Evolutionary conservation across 1,140 invertebrate genomes (phyloP).

Genomic region (Drosophila bifasciata): DNA sequence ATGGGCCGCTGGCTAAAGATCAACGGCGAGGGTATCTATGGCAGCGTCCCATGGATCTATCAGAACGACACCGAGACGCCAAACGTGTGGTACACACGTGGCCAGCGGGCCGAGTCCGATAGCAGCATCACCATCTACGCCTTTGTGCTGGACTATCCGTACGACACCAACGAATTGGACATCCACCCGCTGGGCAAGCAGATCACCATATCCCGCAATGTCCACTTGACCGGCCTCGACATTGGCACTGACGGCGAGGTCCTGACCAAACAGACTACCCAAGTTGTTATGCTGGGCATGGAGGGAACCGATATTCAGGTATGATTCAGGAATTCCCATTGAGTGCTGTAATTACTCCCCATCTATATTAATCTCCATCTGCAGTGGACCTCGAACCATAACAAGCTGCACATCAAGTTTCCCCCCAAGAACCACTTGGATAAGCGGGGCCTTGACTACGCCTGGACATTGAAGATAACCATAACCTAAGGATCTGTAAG

Average conservation of each 20-base stretch:
- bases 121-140: constrained; percentile 58
- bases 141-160: constrained; percentile 80
- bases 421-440: constrained; percentile 77
- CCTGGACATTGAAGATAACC: constrained; percentile 79
- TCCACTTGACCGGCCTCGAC: constrained; percentile 58
- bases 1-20: constrained; percentile 90
- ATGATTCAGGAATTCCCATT: too few species aligned
- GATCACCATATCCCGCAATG: constrained; percentile 40
- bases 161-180: constrained; percentile 72
- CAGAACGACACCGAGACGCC: constrained; percentile 93
- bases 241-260: constrained; percentile 29
- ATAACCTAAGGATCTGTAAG: constrained; percentile 27
- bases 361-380: constrained; percentile 7
- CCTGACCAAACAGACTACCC: constrained; percentile 31
- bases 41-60: constrained; percentile 89
- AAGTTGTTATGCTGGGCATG: constrained; percentile 67
- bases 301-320: constrained; percentile 56
- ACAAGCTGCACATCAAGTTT: constrained; percentile 63
- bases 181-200: constrained; percentile 69
- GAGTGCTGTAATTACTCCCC: too few species aligned
- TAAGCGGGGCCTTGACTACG: constrained; percentile 64
- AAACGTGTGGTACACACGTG: constrained; percentile 91
- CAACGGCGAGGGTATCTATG: constrained; percentile 96
- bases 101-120: neutral
- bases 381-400: constrained; percentile 60